Evolutionary conservation across 2,888 invertebrate genomes (phyloP).

Genomic region (Cremastinae sp.): DNA sequence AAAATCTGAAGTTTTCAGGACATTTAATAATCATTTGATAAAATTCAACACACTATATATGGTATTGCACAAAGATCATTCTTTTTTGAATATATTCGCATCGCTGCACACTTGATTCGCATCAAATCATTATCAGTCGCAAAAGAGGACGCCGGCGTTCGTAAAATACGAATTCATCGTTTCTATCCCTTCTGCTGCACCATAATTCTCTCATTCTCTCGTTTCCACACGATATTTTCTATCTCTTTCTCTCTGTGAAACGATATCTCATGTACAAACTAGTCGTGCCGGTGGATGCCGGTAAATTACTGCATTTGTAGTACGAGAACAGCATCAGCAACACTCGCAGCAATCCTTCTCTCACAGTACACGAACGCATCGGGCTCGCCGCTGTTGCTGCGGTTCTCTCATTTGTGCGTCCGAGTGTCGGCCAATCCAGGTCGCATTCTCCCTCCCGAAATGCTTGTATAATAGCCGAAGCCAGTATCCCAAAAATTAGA

Average conservation of each 20-base stretch:
- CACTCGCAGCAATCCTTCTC: slow-evolving; percentile 65
- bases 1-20: too few species aligned
- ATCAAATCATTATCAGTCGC: too few species aligned
- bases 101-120: too few species aligned
- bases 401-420: slow-evolving; percentile 57
- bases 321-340: slow-evolving; percentile 68
- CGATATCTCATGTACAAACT: slow-evolving; percentile 72
- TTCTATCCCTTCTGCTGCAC: slow-evolving; percentile 50
- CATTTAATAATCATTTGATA: too few species aligned
- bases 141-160: too few species aligned
- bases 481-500: slow-evolving; percentile 23
- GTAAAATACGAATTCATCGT: slow-evolving; percentile 67
- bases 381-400: slow-evolving; percentile 14
- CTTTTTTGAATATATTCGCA: too few species aligned
- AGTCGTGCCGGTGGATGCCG: slow-evolving; percentile 67
- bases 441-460: slow-evolving; percentile 21
- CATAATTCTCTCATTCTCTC: slow-evolving; percentile 59
- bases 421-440: slow-evolving; percentile 30
- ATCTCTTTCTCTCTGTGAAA: slow-evolving; percentile 19
- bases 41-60: too few species aligned
- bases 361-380: slow-evolving; percentile 6
- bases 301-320: slow-evolving; percentile 73
- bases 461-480: slow-evolving; percentile 35
- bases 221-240: slow-evolving; percentile 4
- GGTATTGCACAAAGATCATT: too few species aligned